These are phyloP conservation scores for Oreamnos americanus DNA, from an alignment of 2,113 vertebrate species.

Conservation along the genomic window DNA sequence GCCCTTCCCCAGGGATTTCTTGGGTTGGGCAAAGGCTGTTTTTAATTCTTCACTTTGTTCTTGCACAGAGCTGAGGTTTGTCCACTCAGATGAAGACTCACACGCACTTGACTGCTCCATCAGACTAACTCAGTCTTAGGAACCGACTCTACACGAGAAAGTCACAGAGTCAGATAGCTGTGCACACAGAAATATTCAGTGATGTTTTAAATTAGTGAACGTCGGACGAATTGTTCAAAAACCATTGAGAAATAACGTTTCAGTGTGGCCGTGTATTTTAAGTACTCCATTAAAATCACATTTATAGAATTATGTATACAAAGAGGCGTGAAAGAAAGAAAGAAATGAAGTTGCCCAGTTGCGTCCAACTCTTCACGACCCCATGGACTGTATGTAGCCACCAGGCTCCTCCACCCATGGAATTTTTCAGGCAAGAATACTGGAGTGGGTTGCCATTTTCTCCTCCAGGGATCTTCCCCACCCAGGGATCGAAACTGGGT, in stretches of 20 bases:
- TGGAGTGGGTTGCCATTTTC: not conserved
- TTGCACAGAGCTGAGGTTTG: not conserved
- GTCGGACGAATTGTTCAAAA: not conserved
- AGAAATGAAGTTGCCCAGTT: not conserved
- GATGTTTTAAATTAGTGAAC: not conserved
- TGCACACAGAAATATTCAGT: too few relatives aligned
- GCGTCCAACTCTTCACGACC: fast-evolving
- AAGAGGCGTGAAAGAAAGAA: not conserved
- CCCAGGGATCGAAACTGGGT: not conserved
- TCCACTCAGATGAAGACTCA: not conserved
- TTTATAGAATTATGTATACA: not conserved
- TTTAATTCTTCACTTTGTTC: not conserved
- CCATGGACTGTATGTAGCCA: fast-evolving
- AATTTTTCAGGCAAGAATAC: not conserved
- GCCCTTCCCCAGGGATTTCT: not conserved
- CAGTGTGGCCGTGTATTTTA: not conserved
- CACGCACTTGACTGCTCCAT: too few relatives aligned
- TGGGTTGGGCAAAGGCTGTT: not conserved
- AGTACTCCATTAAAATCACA: not conserved
- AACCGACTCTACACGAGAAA: too few relatives aligned
- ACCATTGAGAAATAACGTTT: not conserved
- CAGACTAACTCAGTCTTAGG: not conserved
- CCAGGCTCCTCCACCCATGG: not conserved
- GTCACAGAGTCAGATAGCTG: not conserved
- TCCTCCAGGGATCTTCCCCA: not conserved